These are phyloP conservation scores for Thomomys bottae DNA, from an alignment of 2,113 vertebrate genomes.

Conservation along the genomic window DNA sequence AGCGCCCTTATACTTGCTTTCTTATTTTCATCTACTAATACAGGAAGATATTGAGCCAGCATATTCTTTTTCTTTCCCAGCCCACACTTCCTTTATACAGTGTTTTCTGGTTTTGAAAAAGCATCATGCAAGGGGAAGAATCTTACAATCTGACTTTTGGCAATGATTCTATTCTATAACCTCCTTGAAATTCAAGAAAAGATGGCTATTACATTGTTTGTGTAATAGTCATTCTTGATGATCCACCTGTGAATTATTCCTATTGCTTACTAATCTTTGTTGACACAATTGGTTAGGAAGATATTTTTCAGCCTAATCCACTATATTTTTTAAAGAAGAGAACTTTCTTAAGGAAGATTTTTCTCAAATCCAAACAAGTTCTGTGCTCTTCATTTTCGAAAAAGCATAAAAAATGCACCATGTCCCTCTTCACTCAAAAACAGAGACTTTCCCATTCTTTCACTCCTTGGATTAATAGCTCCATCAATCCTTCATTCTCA, in stretches of 20 bases:
- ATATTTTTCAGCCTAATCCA: constrained; percentile 24
- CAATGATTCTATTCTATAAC: neutral
- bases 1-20: neutral
- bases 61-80: neutral
- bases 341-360: constrained; percentile 30
- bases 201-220: neutral
- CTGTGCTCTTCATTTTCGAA: neutral
- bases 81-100: constrained; percentile 10
- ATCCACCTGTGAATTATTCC: neutral
- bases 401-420: neutral
- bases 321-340: neutral
- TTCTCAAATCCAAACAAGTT: neutral
- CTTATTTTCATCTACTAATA: neutral
- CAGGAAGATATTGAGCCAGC: neutral
- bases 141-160: neutral
- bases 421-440: neutral
- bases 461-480: neutral
- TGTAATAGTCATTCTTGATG: neutral
- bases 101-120: constrained; percentile 17
- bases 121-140: neutral
- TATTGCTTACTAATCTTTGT: neutral
- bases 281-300: constrained; percentile 30
- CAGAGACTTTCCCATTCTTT: neutral
- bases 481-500: neutral
- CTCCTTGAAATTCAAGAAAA: constrained; percentile 27